These are phyloP conservation scores for Anabas testudineus DNA, from an alignment of 2,797 vertebrate genomes.

Conservation along the genomic window DNA sequence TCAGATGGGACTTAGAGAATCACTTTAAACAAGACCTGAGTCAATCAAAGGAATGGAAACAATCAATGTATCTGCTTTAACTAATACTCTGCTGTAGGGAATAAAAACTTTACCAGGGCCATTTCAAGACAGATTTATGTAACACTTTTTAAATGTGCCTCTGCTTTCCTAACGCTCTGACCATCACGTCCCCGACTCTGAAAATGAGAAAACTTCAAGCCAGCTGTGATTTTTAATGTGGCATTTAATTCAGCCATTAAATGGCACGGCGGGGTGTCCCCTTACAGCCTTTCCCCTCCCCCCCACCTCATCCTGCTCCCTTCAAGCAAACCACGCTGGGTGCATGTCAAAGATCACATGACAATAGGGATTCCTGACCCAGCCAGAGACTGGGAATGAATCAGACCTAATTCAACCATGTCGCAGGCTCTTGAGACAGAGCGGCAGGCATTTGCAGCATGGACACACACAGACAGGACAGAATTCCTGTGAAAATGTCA, in stretches of 20 bases:
- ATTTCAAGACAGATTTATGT: slow-evolving; percentile 20
- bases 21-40: not conserved
- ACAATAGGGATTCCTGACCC: slow-evolving; percentile 84
- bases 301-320: slow-evolving; percentile 58
- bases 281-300: slow-evolving; percentile 70
- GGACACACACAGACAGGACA: slow-evolving; percentile 52
- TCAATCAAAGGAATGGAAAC: not conserved
- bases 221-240: slow-evolving; percentile 83
- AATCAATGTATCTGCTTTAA: not conserved
- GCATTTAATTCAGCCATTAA: slow-evolving; percentile 82
- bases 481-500: slow-evolving; percentile 47
- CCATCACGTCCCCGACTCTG: slow-evolving; percentile 44
- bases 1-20: not conserved
- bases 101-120: not conserved
- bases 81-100: not conserved
- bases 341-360: slow-evolving; percentile 81
- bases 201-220: slow-evolving; percentile 64
- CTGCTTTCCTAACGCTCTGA: slow-evolving; percentile 36
- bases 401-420: slow-evolving; percentile 78
- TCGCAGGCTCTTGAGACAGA: slow-evolving; percentile 60
- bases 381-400: slow-evolving; percentile 71
- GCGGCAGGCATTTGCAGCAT: slow-evolving; percentile 44
- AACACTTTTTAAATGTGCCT: slow-evolving; percentile 13
- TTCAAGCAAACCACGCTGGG: slow-evolving; percentile 73
- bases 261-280: slow-evolving; percentile 77